Conservation (phyloP, 2,797 vertebrate species). For the Mormyrus hasselquistii region DNA sequence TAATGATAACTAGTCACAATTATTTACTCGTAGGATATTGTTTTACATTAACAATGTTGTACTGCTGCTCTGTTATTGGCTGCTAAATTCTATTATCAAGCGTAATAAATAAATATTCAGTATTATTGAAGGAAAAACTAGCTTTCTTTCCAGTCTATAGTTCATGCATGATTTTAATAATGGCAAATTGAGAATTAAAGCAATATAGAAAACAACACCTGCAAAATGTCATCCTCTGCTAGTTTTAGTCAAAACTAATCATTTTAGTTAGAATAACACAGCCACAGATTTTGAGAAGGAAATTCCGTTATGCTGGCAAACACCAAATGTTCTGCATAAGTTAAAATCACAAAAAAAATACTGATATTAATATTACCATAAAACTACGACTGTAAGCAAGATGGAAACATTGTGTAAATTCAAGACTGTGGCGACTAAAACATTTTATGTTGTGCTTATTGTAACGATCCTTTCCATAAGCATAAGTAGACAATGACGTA, state of each 20-base stretch:
- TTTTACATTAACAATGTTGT: not conserved
- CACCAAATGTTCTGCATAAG: not conserved
- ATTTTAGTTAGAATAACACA: not conserved
- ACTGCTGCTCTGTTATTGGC: not conserved
- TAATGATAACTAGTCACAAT: not conserved
- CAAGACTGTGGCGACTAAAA: not conserved
- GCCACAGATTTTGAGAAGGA: not conserved
- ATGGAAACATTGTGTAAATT: not conserved
- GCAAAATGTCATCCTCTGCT: not conserved
- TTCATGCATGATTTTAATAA: conserved; percentile 7
- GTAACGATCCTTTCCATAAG: not conserved
- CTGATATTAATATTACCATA: not conserved
- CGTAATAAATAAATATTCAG: not conserved
- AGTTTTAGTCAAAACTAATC: not conserved
- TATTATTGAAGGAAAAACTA: not conserved
- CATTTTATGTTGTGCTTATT: not conserved
- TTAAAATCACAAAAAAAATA: not conserved
- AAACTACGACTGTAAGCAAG: not conserved
- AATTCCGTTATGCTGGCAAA: not conserved
- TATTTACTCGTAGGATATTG: not conserved
- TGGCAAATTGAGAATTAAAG: not conserved
- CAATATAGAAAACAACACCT: not conserved
- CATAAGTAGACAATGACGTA: not conserved
- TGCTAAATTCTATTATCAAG: not conserved
- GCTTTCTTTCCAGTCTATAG: not conserved